These are phyloP conservation scores for Meles meles DNA, from an alignment of 2,113 vertebrate species.

Conservation along the genomic window DNA sequence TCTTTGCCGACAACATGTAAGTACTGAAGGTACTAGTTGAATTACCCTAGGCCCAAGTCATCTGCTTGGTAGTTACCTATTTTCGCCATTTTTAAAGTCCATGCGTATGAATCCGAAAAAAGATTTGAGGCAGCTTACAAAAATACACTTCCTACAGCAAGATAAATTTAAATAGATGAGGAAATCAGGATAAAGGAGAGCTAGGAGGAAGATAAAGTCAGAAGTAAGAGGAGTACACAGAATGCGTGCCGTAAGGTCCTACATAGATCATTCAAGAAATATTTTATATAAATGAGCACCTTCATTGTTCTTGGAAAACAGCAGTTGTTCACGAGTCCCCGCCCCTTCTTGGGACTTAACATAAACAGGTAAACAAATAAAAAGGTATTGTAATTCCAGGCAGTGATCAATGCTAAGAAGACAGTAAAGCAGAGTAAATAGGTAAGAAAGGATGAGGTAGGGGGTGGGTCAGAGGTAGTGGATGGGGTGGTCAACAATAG, in stretches of 20 bases:
- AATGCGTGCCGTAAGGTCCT: background rate
- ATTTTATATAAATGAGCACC: background rate
- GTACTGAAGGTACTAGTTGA: constrained; percentile 67
- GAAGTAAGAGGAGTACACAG: background rate
- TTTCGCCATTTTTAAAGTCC: background rate
- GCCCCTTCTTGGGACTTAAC: background rate
- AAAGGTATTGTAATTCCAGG: background rate
- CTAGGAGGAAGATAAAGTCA: background rate
- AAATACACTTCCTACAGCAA: background rate
- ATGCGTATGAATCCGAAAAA: background rate
- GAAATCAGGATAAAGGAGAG: background rate
- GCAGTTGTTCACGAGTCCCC: background rate
- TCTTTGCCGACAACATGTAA: constrained; percentile 96
- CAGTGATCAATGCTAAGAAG: background rate
- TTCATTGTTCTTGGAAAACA: background rate
- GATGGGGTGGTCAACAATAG: background rate
- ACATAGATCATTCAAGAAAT: background rate
- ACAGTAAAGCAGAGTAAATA: background rate
- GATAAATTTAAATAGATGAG: background rate
- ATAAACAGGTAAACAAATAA: background rate
- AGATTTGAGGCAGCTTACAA: background rate
- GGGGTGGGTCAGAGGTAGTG: background rate
- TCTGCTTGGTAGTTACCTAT: background rate
- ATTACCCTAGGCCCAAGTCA: background rate
- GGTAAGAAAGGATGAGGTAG: background rate